Evolutionary conservation across 2,113 vertebrate species (phyloP).

Genomic region (Felis catus): DNA sequence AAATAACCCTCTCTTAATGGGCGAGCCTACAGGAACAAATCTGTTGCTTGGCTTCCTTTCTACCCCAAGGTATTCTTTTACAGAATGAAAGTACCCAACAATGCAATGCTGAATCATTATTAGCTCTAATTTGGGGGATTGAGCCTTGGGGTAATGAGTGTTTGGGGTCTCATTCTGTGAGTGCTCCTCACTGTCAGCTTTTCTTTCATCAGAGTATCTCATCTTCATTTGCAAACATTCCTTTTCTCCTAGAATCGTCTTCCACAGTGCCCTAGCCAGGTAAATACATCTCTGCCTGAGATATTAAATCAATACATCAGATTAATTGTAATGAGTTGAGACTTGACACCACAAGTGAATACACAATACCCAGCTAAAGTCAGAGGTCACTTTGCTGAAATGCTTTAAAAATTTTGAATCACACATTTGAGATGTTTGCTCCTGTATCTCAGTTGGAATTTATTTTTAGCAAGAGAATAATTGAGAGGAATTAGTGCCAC

Average conservation of each 20-base stretch:
- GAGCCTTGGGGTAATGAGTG: background rate
- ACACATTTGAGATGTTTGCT: background rate
- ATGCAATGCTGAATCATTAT: background rate
- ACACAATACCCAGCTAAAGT: background rate
- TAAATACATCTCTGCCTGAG: conserved; percentile 14
- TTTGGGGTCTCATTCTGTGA: conserved; percentile 21
- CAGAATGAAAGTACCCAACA: conserved; percentile 16
- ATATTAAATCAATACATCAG: conserved; percentile 54
- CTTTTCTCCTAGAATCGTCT: background rate
- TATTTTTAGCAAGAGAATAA: conserved; percentile 12
- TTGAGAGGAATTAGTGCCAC: background rate
- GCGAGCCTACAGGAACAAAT: background rate
- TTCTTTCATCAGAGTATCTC: background rate
- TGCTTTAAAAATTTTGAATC: conserved; percentile 15
- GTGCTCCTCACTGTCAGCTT: background rate
- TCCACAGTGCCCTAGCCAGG: background rate
- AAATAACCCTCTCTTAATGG: conserved; percentile 42
- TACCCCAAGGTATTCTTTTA: background rate
- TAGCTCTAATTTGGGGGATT: background rate
- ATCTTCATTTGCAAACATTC: background rate
- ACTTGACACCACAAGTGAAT: background rate
- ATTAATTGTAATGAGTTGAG: conserved; percentile 42
- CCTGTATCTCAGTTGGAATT: background rate
- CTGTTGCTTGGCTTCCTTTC: conserved; percentile 1
- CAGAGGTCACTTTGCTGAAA: background rate